A percentile compares a stretch with the other conserved stretches of the same genome.
These are phyloP conservation scores for Threskiornis aethiopicus DNA, from an alignment of 2,797 vertebrate genomes.

Conservation along the genomic window DNA sequence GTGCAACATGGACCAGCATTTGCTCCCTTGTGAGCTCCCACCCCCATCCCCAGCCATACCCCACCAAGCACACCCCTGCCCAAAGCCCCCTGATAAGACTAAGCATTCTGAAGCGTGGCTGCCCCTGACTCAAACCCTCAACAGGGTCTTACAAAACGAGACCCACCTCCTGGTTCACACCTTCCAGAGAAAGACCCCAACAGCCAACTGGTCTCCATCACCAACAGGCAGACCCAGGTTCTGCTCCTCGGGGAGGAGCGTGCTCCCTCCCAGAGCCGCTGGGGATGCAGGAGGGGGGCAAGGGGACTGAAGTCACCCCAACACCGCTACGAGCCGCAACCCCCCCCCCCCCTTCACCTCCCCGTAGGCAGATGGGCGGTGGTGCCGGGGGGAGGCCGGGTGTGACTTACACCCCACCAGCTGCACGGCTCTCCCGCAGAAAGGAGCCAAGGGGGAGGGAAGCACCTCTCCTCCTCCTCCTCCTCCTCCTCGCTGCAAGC, in stretches of 20 bases:
- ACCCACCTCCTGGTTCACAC: background rate
- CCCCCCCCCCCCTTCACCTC: background rate
- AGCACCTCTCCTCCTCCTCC: background rate
- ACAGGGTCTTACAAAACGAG: background rate
- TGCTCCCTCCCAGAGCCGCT: background rate
- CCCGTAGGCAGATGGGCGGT: background rate
- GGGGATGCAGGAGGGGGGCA: accelerated
- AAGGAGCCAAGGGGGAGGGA: background rate
- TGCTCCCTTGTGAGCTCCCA: background rate
- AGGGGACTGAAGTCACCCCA: background rate
- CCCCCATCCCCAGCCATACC: background rate
- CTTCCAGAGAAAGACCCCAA: background rate
- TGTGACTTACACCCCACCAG: conserved; percentile 6
- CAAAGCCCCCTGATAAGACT: background rate
- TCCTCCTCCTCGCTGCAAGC: background rate
- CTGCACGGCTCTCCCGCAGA: background rate
- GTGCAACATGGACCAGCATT: accelerated
- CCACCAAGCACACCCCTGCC: background rate
- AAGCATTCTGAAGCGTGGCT: accelerated
- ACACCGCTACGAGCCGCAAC: background rate
- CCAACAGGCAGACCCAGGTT: background rate
- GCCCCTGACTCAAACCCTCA: background rate
- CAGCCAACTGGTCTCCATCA: background rate
- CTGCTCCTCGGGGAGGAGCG: accelerated
- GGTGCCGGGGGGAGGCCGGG: background rate